Conservation (phyloP, 2,113 vertebrate genomes). For the Crotophaga sulcirostris region DNA sequence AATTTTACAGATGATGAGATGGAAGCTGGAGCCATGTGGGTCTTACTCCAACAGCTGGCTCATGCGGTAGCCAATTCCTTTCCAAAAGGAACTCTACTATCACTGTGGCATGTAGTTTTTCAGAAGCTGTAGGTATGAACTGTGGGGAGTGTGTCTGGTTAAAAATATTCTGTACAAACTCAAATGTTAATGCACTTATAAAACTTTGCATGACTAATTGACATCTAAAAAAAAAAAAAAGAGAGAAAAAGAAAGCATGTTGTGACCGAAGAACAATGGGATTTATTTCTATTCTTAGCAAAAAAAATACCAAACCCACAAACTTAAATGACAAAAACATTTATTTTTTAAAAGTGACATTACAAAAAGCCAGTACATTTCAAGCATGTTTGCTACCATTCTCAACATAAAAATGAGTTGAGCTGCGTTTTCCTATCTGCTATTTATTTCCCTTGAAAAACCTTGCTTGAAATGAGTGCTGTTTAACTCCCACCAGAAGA, state of each 20-base stretch:
- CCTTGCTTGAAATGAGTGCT: not conserved
- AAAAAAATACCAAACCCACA: not conserved
- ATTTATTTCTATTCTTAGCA: conserved; percentile 81
- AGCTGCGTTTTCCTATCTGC: conserved; percentile 44
- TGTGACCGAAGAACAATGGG: conserved; percentile 78
- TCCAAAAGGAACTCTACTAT: conserved; percentile 58
- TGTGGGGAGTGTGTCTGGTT: conserved; percentile 63
- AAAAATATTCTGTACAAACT: conserved; percentile 78
- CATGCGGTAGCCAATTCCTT: not conserved
- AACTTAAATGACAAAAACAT: conserved; percentile 77
- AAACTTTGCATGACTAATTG: conserved; percentile 89
- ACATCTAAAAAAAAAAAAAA: conserved; percentile 70
- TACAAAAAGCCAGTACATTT: conserved; percentile 61
- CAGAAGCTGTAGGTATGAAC: conserved; percentile 73
- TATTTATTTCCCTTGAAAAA: conserved; percentile 22
- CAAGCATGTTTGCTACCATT: conserved; percentile 57
- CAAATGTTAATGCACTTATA: conserved; percentile 88
- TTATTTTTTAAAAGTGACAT: conserved; percentile 86
- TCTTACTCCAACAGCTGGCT: conserved; percentile 33
- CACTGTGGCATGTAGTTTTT: conserved; percentile 70
- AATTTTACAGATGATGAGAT: not conserved
- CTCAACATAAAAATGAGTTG: conserved; percentile 5
- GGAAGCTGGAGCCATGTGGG: conserved; percentile 15
- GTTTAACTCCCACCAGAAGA: not conserved
- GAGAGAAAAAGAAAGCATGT: conserved; percentile 77